Evolutionary conservation across 2,113 vertebrate genomes (phyloP), one percentile per base, ranked within the genome.

Genomic region (Rhabdomys dilectus): DNA sequence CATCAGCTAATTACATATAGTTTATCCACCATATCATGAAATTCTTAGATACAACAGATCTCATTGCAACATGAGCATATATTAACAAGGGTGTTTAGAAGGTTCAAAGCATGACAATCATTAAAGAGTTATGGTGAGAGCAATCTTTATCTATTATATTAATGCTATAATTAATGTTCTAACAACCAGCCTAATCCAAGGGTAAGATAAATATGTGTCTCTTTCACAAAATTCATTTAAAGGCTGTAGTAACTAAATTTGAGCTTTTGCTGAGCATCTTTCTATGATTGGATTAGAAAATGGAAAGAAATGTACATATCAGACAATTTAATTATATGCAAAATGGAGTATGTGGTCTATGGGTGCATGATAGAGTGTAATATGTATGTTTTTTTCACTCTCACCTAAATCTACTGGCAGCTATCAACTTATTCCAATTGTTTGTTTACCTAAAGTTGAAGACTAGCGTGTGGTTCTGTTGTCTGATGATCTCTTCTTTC

Each of bases 401-500:
- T 24, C 36, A 82, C 9, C 87, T 91, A 72, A 64, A 39, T 80
- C 3, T 91, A 21, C 62, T 64, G 64, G 11, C 11, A 42, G 16
- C 31, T 91, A n/a, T 82, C 19, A 88, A 45, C 26, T 34, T 34
- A 62, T 78, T 56, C 3, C 39, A 75, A 42, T 56, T 95, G n/a
- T 88, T 42, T 88, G 7, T 90, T 91, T 77, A 66, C 58, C 53
- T 70, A 58, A 95, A 93, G 66, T 87, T n/a, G 68, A 16, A 75
- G 13, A 45, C 3, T 34, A 53, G 4, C 66, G 6, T 39, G 31
- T 8, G 68, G 1, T 39, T 93, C 48, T 2, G 29, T 60, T 75
- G 60, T 76, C 66, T 8, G 56, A n/a, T 24, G 8, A 51, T 53
- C 3, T 21, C 39, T 51, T 80, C n/a, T 89, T 80, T 96, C 64